phyloP scores from a whole-genome alignment of 2,888 invertebrate genomes.

The Aricia artaxerxes region DNA sequence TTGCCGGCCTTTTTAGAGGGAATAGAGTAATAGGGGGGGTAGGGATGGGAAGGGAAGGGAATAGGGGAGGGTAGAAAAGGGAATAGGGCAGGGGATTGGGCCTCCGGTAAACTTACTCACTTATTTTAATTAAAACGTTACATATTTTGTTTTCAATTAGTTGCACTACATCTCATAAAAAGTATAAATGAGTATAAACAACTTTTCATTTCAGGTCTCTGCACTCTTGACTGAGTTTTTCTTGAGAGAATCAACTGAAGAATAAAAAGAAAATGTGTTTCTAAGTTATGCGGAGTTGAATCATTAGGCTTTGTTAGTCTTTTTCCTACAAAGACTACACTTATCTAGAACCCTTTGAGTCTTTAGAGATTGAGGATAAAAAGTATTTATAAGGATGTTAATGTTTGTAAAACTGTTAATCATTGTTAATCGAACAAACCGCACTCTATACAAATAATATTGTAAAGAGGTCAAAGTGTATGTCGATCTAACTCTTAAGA shows the following conservation, averaged over 20 bases:
- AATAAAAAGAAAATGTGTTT: constrained; percentile 19
- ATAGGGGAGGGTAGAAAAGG: too few relatives aligned
- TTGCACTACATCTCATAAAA: neutral
- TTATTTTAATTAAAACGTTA: neutral
- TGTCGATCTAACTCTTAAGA: too few relatives aligned
- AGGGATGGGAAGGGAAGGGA: too few relatives aligned
- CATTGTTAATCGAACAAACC: too few relatives aligned
- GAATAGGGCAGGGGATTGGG: too few relatives aligned
- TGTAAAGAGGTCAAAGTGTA: too few relatives aligned
- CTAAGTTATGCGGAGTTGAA: constrained; percentile 6
- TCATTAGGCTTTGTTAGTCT: constrained; percentile 10
- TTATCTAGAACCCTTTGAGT: neutral
- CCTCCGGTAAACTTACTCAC: too few relatives aligned
- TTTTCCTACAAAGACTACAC: neutral
- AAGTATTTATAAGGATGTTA: too few relatives aligned
- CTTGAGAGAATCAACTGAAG: neutral
- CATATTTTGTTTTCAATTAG: neutral
- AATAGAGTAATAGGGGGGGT: too few relatives aligned
- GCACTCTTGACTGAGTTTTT: constrained; percentile 12
- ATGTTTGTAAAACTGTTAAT: too few relatives aligned
- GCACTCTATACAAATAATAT: too few relatives aligned
- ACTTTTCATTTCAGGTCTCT: neutral
- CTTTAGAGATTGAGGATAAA: neutral
- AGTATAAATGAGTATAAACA: neutral
- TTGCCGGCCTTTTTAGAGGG: too few relatives aligned